phyloP scores from a whole-genome alignment of 2,113 vertebrate species.

The Mirza zaza region DNA sequence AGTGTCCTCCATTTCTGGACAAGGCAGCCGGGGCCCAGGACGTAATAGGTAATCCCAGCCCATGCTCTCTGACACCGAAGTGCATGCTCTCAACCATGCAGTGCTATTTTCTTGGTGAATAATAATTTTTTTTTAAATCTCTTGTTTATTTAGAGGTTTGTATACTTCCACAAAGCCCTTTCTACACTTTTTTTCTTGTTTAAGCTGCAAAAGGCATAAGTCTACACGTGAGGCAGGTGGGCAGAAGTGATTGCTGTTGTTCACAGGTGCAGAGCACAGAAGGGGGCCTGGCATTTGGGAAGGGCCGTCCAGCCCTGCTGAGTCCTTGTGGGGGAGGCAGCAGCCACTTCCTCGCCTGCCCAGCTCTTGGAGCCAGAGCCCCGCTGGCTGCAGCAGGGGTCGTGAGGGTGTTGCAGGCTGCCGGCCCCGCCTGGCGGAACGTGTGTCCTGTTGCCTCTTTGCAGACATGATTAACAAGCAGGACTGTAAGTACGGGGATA shows the following conservation, averaged over 20 bases:
- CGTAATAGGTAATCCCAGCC: not conserved
- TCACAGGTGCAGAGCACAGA: not conserved
- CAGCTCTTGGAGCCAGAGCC: not conserved
- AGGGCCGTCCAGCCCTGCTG: not conserved
- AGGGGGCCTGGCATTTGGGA: not conserved
- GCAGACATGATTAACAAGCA: constrained; percentile 93
- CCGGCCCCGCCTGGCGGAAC: constrained; percentile 60
- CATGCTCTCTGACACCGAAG: not conserved
- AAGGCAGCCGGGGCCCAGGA: not conserved
- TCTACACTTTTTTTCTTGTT: not conserved
- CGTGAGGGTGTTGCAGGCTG: not conserved
- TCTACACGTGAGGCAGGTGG: not conserved
- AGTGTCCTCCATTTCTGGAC: not conserved
- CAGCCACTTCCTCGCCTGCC: not conserved
- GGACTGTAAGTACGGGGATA: constrained; percentile 93
- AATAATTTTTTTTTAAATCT: not conserved
- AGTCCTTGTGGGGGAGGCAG: not conserved
- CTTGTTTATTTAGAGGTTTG: not conserved
- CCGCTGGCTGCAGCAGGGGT: accelerated
- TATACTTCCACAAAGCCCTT: not conserved
- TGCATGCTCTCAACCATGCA: not conserved
- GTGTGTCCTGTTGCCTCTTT: constrained; percentile 84
- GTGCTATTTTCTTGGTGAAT: not conserved
- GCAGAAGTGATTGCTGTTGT: accelerated
- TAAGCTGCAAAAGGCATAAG: not conserved